These are phyloP conservation scores for Aethina tumida DNA, from an alignment of 1,140 invertebrate species.

Conservation along the genomic window DNA sequence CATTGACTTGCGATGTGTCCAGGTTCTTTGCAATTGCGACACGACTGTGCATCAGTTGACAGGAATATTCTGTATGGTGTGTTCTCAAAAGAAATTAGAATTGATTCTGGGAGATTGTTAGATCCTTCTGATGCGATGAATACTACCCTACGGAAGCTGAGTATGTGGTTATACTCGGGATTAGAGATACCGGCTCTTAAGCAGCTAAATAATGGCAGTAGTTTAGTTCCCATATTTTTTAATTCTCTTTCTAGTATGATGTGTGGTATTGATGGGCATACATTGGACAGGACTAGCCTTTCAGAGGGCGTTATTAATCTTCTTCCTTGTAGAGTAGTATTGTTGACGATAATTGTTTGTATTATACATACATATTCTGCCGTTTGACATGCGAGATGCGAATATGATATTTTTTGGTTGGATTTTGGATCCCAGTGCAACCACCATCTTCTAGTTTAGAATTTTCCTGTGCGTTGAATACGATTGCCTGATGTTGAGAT, in stretches of 20 bases:
- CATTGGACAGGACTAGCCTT: conserved; percentile 8
- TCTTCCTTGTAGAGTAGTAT: conserved; percentile 1
- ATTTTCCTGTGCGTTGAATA: not conserved
- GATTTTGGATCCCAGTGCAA: not conserved
- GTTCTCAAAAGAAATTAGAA: not conserved
- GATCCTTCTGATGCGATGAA: conserved; percentile 2
- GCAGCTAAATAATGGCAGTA: conserved; percentile 2
- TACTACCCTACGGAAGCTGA: conserved; percentile 8
- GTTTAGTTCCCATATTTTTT: conserved; percentile 3
- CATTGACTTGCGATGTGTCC: conserved; percentile 3
- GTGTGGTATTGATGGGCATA: conserved; percentile 5
- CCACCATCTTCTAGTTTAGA: conserved; percentile 1
- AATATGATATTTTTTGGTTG: conserved; percentile 3
- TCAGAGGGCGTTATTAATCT: conserved; percentile 3
- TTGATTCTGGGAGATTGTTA: not conserved
- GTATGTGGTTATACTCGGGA: conserved; percentile 7
- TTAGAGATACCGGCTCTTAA: conserved; percentile 2
- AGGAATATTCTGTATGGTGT: conserved; percentile 1
- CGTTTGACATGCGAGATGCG: conserved; percentile 1
- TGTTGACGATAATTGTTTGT: not conserved
- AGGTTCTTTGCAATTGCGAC: conserved; percentile 3
- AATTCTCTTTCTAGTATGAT: not conserved
- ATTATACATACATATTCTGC: conserved; percentile 2
- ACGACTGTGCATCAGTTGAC: not conserved
- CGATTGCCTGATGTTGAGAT: conserved; percentile 3